These are phyloP conservation scores for Montipora sp. DNA, from an alignment of 64 coral and sea anemone genomes.

Conservation along the genomic window DNA sequence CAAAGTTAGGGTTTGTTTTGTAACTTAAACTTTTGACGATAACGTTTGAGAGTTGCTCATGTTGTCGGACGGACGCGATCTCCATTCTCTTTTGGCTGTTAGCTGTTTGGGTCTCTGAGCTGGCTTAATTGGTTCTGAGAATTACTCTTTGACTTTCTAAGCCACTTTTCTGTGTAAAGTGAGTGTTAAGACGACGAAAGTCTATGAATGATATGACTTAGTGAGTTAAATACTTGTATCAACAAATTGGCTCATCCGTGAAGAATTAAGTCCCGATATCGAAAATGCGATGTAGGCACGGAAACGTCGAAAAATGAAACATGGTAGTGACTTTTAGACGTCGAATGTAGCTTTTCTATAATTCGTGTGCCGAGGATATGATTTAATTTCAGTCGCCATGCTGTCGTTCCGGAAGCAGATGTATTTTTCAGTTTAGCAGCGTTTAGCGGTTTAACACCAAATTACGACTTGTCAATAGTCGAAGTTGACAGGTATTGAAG, in stretches of 20 bases:
- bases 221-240: conserved; percentile 23
- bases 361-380: not conserved
- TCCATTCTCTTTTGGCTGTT: conserved; percentile 11
- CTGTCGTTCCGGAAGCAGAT: conserved; percentile 42
- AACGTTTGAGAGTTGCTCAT: not conserved
- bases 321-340: not conserved
- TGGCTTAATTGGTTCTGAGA: not conserved
- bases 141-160: not conserved
- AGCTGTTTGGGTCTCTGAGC: not conserved
- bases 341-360: too few species aligned
- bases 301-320: not conserved
- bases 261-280: not conserved
- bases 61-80: not conserved
- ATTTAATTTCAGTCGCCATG: conserved; percentile 7
- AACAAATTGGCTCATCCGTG: conserved; percentile 1
- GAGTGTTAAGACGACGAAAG: not conserved
- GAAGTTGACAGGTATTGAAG: conserved; percentile 17
- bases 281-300: not conserved
- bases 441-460: conserved; percentile 37
- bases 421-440: not conserved
- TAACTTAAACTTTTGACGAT: not conserved
- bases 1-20: conserved; percentile 7
- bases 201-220: not conserved
- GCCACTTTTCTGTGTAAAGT: not conserved
- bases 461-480: conserved; percentile 31